Base-by-base conservation (phyloP, 2,113 vertebrate genomes). In the Datnioides undecimradiatus region DNA sequence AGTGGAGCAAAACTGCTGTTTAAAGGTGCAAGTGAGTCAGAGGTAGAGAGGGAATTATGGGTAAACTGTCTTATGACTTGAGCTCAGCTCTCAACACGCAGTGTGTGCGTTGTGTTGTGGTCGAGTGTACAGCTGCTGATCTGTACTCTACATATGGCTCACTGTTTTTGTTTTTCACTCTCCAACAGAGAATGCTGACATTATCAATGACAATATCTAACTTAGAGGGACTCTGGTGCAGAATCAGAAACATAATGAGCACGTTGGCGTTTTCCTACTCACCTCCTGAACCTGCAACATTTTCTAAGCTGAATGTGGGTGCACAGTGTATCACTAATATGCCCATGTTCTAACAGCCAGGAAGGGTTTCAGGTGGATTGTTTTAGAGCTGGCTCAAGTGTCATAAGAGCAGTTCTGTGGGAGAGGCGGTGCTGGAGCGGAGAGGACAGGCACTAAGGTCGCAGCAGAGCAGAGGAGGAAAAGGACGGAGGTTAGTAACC, bases 401-500 rank as follows among this genome's bases (percentile, higher is more conserved):
- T 69, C 83, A 89, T 67, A 66, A 85, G 72, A 82, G 48, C 57
- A 48, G 46, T 58, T 63, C 54, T 66, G 2, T 67, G 54, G 80
- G 62, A 36, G 70, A 36, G 17, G 75, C n/a, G 43, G 85, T 21
- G 72, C 34, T 60, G 58, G 38, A 71, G 55, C 75, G 76, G 59
- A 70, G 55, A 55, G 65, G 52, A 70, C 73, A 81, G 63, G 54
- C 52, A 67, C 73, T 58, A 78, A 14, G 10, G 63, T 70, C 34
- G 73, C 41, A 69, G 69, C 14, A 46, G 40, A 74, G 69, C 64
- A 54, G 45, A 33, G 76, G 49, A 69, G 72, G 62, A 31, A 67
- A 36, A 68, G 69, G 52, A 83, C 14, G 23, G 58, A 81, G 77
- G 89, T 93, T 93, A 94, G 92, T 92, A 78, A 38, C 72, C 88